These are phyloP conservation scores for Drosophila repletoides DNA, from an alignment of 1,140 invertebrate species.

Conservation along the genomic window DNA sequence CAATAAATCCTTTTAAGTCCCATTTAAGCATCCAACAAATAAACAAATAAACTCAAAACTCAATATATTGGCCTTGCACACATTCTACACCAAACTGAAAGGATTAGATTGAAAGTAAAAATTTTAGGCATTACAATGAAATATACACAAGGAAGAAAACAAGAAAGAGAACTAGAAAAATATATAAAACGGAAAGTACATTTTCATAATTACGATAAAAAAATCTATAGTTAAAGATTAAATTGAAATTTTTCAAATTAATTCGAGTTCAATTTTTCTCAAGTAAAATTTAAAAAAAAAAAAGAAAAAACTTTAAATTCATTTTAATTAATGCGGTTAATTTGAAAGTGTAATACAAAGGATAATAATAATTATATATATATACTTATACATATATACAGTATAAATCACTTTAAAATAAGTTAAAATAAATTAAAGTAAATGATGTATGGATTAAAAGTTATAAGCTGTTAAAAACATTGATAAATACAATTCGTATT, in stretches of 20 bases:
- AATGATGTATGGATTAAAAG: conserved; percentile 61
- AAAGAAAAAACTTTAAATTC: too few species aligned
- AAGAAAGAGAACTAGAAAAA: conserved; percentile 29
- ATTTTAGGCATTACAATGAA: conserved; percentile 72
- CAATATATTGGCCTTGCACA: conserved; percentile 38
- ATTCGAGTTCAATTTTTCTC: conserved; percentile 70
- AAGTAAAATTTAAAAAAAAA: conserved; percentile 28
- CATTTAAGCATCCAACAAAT: too few species aligned
- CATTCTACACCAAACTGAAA: conserved; percentile 39
- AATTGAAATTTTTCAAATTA: conserved; percentile 61
- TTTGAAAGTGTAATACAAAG: conserved; percentile 67
- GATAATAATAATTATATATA: conserved; percentile 65
- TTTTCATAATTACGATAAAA: conserved; percentile 17
- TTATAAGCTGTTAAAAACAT: conserved; percentile 74
- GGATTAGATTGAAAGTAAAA: conserved; percentile 45
- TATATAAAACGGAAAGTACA: conserved; percentile 15
- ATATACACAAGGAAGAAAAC: conserved; percentile 51
- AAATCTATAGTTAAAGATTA: conserved; percentile 30
- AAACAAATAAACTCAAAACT: conserved; percentile 20
- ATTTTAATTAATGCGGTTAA: conserved; percentile 56
- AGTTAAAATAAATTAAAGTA: conserved; percentile 44
- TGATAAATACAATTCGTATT: conserved; percentile 61
- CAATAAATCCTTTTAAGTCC: conserved; percentile 73
- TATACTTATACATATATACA: conserved; percentile 60
- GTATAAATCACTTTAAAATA: conserved; percentile 60